A percentile compares a stretch with the other conserved stretches of the same genome.
These are phyloP conservation scores for Candoia aspera DNA, from an alignment of 2,113 vertebrate genomes.

Conservation along the genomic window DNA sequence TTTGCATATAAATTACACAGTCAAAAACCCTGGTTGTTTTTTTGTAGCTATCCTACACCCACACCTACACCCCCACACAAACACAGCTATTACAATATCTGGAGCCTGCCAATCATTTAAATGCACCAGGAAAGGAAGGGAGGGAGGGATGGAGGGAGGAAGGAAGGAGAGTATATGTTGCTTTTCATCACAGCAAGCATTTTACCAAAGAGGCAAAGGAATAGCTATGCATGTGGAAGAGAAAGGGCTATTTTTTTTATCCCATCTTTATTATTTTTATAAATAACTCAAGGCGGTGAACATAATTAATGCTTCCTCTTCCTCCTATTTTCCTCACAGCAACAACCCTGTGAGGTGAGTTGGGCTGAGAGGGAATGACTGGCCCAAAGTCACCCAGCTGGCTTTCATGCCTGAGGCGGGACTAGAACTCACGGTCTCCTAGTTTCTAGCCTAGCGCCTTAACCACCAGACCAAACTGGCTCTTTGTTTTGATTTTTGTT, in stretches of 20 bases:
- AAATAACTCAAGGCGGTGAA: too few relatives aligned
- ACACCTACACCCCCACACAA: background rate
- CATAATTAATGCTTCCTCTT: too few relatives aligned
- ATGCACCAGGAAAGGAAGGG: background rate
- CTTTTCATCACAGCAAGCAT: background rate
- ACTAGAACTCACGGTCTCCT: too few relatives aligned
- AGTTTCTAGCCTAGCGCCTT: too few relatives aligned
- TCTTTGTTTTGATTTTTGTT: too few relatives aligned
- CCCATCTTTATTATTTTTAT: too few relatives aligned
- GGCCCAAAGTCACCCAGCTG: too few relatives aligned
- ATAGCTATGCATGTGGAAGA: background rate
- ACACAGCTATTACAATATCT: background rate
- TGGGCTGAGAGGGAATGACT: too few relatives aligned
- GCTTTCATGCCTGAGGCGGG: too few relatives aligned
- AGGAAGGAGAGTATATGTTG: background rate
- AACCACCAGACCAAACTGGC: too few relatives aligned
- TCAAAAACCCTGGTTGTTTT: background rate
- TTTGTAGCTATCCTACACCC: background rate
- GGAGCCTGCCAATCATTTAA: background rate
- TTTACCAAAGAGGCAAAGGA: background rate
- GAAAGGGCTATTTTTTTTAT: background rate
- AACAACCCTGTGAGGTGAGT: too few relatives aligned
- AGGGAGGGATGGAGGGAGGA: background rate
- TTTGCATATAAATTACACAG: constrained; percentile 36
- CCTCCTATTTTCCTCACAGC: too few relatives aligned